phyloP scores from a whole-genome alignment of 2,888 invertebrate genomes.

The Crossocerus cetratus region DNA sequence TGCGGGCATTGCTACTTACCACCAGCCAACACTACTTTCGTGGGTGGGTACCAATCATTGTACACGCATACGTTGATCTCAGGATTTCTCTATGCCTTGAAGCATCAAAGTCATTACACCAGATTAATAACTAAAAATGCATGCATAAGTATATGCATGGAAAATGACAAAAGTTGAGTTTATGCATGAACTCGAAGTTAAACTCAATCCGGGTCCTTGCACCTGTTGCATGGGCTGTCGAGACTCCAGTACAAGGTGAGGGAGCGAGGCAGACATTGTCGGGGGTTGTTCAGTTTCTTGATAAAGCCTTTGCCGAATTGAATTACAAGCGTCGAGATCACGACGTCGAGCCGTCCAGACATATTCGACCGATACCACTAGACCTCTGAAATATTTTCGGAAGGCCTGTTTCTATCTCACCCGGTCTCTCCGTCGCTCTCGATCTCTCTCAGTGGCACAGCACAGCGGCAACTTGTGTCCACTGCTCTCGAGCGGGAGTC shows the following conservation, averaged over 20 bases:
- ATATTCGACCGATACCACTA: neutral
- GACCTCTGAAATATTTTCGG: conserved; percentile 24
- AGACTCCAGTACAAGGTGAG: neutral
- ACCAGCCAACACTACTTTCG: neutral
- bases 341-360: conserved; percentile 5
- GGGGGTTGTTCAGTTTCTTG: conserved; percentile 16
- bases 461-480: neutral
- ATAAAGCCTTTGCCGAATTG: conserved; percentile 29
- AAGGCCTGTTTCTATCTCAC: neutral
- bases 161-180: too few species aligned
- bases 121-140: too few species aligned
- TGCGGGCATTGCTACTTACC: neutral
- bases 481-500: neutral
- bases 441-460: neutral
- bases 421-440: neutral
- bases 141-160: too few species aligned
- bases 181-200: too few species aligned
- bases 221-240: conserved; percentile 41
- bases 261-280: neutral
- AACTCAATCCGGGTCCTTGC: conserved; percentile 13
- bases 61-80: too few species aligned
- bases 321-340: conserved; percentile 28
- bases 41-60: too few species aligned
- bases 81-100: too few species aligned
- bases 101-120: too few species aligned